phyloP scores from a whole-genome alignment of 2,113 vertebrate species.

The Dendrocopos noguchii region DNA sequence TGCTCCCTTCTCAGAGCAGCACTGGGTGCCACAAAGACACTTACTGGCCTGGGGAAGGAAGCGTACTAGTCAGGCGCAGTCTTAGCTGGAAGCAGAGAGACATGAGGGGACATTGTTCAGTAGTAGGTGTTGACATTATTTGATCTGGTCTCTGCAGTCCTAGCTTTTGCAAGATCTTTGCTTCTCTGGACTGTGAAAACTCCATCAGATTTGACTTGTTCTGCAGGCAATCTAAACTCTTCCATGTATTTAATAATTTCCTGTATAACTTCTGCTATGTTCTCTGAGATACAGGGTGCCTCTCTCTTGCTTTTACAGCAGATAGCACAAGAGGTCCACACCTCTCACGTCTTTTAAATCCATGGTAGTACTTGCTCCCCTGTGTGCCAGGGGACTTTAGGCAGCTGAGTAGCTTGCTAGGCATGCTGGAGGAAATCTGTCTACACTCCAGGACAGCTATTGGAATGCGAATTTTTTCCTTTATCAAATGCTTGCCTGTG shows the following conservation, averaged over 20 bases:
- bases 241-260: not conserved
- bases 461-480: not conserved
- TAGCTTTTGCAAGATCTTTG: not conserved
- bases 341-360: not conserved
- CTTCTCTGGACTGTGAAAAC: not conserved
- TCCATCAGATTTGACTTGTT: not conserved
- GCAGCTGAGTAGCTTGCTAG: not conserved
- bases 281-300: not conserved
- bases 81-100: not conserved
- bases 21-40: not conserved
- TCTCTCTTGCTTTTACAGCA: not conserved
- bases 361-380: fast-evolving
- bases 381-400: fast-evolving
- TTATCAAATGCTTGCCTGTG: not conserved
- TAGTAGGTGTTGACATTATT: not conserved
- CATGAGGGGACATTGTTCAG: not conserved
- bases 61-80: not conserved
- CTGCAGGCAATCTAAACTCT: not conserved
- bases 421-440: not conserved
- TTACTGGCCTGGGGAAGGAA: not conserved
- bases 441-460: not conserved
- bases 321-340: not conserved
- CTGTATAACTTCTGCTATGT: not conserved
- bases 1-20: not conserved
- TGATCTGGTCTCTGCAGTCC: not conserved